Conservation (phyloP, 2,888 invertebrate genomes). For the Mythimna vitellina region DNA sequence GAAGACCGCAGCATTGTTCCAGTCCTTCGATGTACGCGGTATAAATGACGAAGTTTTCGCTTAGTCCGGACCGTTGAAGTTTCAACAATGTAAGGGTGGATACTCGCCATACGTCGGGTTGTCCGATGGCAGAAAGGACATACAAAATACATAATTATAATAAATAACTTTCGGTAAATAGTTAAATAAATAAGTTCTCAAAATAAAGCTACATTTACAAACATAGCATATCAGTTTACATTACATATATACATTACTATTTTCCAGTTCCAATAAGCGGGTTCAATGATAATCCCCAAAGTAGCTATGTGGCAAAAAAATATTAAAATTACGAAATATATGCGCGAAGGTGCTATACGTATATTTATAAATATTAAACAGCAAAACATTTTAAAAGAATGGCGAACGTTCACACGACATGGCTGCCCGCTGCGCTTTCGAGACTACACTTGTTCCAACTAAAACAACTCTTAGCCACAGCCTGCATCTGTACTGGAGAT, state of each 20-base stretch:
- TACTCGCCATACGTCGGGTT: too few relatives aligned
- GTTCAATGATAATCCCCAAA: slow-evolving; percentile 3
- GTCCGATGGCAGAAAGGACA: too few relatives aligned
- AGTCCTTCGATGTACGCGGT: too few relatives aligned
- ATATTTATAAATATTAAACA: slow-evolving; percentile 52
- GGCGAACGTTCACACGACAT: slow-evolving; percentile 40
- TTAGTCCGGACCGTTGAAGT: too few relatives aligned
- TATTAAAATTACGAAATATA: slow-evolving; percentile 41
- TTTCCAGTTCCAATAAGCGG: slow-evolving; percentile 19
- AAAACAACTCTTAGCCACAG: slow-evolving; percentile 63
- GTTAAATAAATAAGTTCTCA: neutral
- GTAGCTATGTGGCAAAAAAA: slow-evolving; percentile 27
- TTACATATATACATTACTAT: slow-evolving; percentile 15
- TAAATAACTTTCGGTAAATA: neutral
- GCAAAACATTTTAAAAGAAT: slow-evolving; percentile 54
- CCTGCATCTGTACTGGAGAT: slow-evolving; percentile 26
- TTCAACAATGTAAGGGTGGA: too few relatives aligned
- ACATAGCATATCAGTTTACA: neutral
- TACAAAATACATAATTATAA: too few relatives aligned
- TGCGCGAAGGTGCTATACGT: slow-evolving; percentile 28
- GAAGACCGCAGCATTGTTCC: too few relatives aligned
- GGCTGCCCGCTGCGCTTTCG: slow-evolving; percentile 51
- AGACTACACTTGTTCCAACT: slow-evolving; percentile 47
- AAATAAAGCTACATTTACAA: slow-evolving; percentile 25
- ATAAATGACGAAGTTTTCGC: too few relatives aligned